Percentiles rank a stretch among this genome's conserved stretches.
phyloP scores from a whole-genome alignment of 2,888 invertebrate species.

The Ethmia dodecea region DNA sequence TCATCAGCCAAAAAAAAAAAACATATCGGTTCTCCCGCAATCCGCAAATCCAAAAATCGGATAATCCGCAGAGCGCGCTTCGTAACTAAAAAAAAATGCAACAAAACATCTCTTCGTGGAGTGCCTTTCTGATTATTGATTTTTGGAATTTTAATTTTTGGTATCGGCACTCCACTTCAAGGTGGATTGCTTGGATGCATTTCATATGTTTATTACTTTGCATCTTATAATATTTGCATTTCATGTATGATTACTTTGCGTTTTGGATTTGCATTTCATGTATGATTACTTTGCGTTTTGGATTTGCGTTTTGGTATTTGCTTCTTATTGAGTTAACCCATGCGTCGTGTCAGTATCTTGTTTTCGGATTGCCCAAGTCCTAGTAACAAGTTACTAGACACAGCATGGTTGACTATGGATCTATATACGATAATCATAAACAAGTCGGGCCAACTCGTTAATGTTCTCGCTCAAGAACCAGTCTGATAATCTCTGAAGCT shows the following conservation, averaged over 20 bases:
- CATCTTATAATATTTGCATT: no score
- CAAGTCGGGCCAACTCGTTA: background rate
- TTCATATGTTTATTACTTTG: background rate
- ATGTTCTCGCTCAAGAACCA: background rate
- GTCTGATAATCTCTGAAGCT: background rate
- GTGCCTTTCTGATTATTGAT: background rate
- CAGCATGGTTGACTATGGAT: slow-evolving; percentile 1
- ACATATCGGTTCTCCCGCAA: background rate
- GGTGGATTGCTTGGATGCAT: background rate
- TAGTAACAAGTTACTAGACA: background rate
- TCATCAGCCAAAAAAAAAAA: no score
- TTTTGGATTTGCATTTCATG: no score
- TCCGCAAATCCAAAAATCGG: background rate
- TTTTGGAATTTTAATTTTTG: background rate
- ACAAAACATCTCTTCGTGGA: background rate
- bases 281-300: no score
- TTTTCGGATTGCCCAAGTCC: background rate
- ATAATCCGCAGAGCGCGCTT: background rate
- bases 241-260: no score
- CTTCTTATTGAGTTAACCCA: background rate
- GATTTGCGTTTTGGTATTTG: background rate
- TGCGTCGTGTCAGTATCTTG: background rate
- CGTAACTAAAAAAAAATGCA: background rate
- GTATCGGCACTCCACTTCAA: background rate
- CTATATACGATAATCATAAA: background rate